Evolutionary conservation across 2,797 vertebrate genomes (phyloP).

Genomic region (Pipistrellus pipistrellus): DNA sequence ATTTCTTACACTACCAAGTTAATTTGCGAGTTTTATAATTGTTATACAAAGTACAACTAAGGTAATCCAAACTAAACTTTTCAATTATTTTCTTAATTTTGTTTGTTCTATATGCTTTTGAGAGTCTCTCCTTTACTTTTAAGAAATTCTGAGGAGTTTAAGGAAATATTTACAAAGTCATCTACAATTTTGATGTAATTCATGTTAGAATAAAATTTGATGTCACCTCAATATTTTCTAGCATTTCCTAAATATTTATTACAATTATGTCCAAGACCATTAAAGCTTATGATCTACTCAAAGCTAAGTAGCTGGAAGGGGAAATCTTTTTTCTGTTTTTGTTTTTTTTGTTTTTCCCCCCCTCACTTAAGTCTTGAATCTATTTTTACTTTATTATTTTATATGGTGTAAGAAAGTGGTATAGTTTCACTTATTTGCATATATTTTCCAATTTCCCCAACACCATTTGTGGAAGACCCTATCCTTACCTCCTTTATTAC

Average conservation of each 20-base stretch:
- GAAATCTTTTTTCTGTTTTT: neutral
- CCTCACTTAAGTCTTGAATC: too few species aligned
- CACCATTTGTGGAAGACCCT: too few species aligned
- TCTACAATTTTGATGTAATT: constrained; percentile 8
- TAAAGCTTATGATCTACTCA: neutral
- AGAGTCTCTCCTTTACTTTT: neutral
- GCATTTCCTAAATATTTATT: constrained; percentile 43
- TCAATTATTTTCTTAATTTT: neutral
- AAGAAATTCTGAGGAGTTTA: constrained; percentile 43
- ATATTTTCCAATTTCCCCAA: too few species aligned
- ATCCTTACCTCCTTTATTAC: too few species aligned
- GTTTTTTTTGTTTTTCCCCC: too few species aligned
- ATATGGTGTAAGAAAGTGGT: too few species aligned
- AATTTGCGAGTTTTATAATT: neutral
- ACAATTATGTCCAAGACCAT: neutral
- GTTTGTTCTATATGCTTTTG: neutral
- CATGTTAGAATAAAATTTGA: constrained; percentile 26
- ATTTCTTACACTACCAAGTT: neutral
- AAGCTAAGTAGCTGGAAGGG: neutral
- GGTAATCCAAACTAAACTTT: neutral
- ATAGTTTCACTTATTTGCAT: too few species aligned
- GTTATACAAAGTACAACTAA: neutral
- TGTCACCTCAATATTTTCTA: constrained; percentile 35
- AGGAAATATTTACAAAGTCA: neutral
- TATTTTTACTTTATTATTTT: too few species aligned